Percentiles rank a stretch among this genome's conserved stretches.
These are phyloP conservation scores for Luehdorfia chinensis DNA, from an alignment of 1,140 invertebrate genomes.

Conservation along the genomic window DNA sequence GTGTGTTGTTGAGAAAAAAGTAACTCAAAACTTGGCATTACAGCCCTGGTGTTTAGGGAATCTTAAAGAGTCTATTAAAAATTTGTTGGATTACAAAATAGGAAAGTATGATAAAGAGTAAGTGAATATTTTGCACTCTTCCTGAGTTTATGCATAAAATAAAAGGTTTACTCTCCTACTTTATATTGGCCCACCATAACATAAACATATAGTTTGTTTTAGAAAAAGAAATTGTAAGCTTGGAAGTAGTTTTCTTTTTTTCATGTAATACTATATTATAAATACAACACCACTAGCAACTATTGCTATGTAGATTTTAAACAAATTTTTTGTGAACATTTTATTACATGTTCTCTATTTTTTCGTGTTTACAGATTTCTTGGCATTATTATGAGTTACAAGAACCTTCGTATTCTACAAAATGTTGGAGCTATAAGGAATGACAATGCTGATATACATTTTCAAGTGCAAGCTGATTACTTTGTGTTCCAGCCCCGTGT, in stretches of 20 bases:
- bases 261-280: too few relatives aligned
- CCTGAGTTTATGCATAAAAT: too few relatives aligned
- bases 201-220: too few relatives aligned
- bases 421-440: slow-evolving; percentile 74
- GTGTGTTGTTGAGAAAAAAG: slow-evolving; percentile 76
- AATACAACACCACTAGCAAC: too few relatives aligned
- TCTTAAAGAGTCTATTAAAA: slow-evolving; percentile 73
- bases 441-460: slow-evolving; percentile 79
- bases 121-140: slow-evolving; percentile 28
- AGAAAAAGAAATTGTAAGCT: too few relatives aligned
- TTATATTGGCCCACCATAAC: too few relatives aligned
- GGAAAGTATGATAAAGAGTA: slow-evolving; percentile 78
- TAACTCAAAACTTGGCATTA: slow-evolving; percentile 77
- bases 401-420: slow-evolving; percentile 79
- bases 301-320: too few relatives aligned
- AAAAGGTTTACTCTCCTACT: too few relatives aligned
- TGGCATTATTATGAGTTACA: slow-evolving; percentile 80
- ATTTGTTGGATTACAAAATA: slow-evolving; percentile 75
- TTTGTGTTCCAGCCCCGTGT: slow-evolving; percentile 78
- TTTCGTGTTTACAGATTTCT: slow-evolving; percentile 71
- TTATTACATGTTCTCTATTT: too few relatives aligned
- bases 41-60: slow-evolving; percentile 80
- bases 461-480: slow-evolving; percentile 81
- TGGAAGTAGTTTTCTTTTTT: too few relatives aligned
- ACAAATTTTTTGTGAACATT: too few relatives aligned